Conservation (phyloP, 1,140 invertebrate species). For the Linepithema humile region DNA sequence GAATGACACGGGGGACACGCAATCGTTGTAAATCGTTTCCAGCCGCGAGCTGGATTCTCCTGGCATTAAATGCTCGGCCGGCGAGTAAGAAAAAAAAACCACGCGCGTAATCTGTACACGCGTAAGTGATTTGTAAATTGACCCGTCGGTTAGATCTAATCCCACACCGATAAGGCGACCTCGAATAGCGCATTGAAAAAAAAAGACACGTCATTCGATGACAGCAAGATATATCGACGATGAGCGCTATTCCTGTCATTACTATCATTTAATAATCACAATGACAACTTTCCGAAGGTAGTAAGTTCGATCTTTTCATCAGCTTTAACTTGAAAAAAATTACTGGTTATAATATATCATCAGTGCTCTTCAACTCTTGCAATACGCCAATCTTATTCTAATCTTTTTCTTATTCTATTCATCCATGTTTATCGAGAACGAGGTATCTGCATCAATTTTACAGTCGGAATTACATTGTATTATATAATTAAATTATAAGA, state of each 20-base stretch:
- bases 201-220: conserved; percentile 18
- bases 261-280: conserved; percentile 23
- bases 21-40: conserved; percentile 48
- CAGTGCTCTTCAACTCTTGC: conserved; percentile 34
- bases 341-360: conserved; percentile 63
- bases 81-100: background rate
- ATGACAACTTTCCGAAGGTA: conserved; percentile 22
- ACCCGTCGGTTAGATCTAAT: conserved; percentile 40
- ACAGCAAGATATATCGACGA: conserved; percentile 65
- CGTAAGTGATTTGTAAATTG: conserved; percentile 53
- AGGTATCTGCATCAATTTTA: too few relatives aligned
- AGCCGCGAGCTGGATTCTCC: conserved; percentile 33
- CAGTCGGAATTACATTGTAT: too few relatives aligned
- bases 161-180: conserved; percentile 33
- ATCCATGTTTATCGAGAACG: too few relatives aligned
- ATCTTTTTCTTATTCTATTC: too few relatives aligned
- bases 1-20: conserved; percentile 45
- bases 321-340: conserved; percentile 27
- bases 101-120: conserved; percentile 25
- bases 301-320: background rate
- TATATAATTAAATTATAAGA: too few relatives aligned
- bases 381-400: too few relatives aligned
- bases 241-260: conserved; percentile 31
- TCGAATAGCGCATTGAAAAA: background rate
- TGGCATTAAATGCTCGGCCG: conserved; percentile 38